phyloP scores from a whole-genome alignment of 2,888 invertebrate genomes.

The Pheosia gnoma region DNA sequence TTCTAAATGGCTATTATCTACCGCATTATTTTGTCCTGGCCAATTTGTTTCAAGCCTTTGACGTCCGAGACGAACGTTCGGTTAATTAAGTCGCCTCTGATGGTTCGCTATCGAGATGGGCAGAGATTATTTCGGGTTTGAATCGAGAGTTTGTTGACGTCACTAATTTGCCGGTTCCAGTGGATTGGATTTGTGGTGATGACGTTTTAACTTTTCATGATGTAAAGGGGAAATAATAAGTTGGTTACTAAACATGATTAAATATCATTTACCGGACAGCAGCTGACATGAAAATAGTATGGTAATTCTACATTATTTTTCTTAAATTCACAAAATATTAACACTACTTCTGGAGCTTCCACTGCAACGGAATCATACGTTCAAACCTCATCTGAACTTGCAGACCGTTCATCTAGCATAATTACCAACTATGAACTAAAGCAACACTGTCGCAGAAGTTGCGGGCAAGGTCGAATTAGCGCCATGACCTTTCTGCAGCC shows the following conservation, averaged over 20 bases:
- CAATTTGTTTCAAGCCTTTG: conserved; percentile 81
- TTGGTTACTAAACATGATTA: too few species aligned
- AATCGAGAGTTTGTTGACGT: conserved; percentile 45
- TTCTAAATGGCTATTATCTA: conserved; percentile 71
- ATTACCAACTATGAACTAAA: conserved; percentile 54
- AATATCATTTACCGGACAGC: too few species aligned
- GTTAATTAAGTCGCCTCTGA: conserved; percentile 68
- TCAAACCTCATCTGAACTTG: not conserved
- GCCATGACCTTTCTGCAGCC: conserved; percentile 81
- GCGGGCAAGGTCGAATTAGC: conserved; percentile 81
- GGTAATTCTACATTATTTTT: too few species aligned
- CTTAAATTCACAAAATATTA: too few species aligned
- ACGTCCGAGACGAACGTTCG: conserved; percentile 66
- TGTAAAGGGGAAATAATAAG: not conserved
- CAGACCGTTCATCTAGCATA: conserved; percentile 30
- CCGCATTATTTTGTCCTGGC: conserved; percentile 77
- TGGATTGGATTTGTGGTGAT: conserved; percentile 14
- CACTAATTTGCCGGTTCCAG: conserved; percentile 33
- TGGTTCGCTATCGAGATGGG: conserved; percentile 44
- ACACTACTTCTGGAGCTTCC: too few species aligned
- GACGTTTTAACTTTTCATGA: conserved; percentile 9
- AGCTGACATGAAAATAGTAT: too few species aligned
- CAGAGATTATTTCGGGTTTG: conserved; percentile 35
- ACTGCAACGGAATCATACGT: not conserved
- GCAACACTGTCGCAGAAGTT: conserved; percentile 65